These are phyloP conservation scores for Lepus townsendii DNA, from an alignment of 2,797 vertebrate genomes.

Conservation along the genomic window DNA sequence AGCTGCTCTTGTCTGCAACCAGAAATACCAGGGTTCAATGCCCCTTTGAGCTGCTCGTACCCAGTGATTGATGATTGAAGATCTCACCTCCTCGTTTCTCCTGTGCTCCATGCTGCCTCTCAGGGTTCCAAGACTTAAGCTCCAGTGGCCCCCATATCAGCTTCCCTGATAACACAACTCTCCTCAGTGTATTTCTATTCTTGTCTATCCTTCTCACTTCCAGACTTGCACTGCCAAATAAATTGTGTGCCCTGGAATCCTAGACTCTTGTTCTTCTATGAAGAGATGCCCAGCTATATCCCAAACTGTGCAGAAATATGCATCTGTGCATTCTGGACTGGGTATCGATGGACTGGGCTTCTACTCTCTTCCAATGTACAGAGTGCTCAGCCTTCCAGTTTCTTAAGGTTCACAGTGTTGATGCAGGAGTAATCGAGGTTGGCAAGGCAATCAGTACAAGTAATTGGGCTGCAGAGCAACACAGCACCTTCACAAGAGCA, in stretches of 20 bases:
- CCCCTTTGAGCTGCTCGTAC: not conserved
- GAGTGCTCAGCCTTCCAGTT: not conserved
- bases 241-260: not conserved
- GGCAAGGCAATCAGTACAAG: not conserved
- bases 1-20: not conserved
- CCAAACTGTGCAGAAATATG: not conserved
- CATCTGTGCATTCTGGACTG: not conserved
- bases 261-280: not conserved
- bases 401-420: not conserved
- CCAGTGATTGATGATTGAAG: not conserved
- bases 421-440: not conserved
- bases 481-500: not conserved
- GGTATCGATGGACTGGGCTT: not conserved
- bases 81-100: not conserved
- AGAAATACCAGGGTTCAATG: not conserved
- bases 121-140: not conserved
- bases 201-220: not conserved
- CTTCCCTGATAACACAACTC: not conserved
- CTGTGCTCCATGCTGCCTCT: too few species aligned
- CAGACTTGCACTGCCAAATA: not conserved
- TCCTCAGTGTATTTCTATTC: not conserved
- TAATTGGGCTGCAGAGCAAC: not conserved
- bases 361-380: not conserved
- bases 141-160: not conserved
- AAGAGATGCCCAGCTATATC: not conserved